Conservation (phyloP, 2,888 invertebrate species). For the Ophion obscuratus region DNA sequence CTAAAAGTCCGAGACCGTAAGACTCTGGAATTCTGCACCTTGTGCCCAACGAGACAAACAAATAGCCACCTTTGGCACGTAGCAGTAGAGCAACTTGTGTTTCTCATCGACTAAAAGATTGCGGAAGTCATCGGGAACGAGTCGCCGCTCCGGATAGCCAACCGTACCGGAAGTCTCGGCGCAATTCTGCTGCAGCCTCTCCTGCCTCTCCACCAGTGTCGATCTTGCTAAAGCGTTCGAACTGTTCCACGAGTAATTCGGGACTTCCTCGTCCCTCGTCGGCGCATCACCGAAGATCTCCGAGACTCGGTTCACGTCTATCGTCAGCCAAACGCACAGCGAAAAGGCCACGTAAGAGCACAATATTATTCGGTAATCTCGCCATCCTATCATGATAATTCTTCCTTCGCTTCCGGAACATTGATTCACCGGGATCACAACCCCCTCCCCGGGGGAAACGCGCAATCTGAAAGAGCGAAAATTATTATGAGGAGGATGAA, state of each 20-base stretch:
- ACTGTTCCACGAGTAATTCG: constrained; percentile 77
- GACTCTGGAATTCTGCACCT: not conserved
- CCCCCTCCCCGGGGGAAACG: not conserved
- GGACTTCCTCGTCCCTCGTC: constrained; percentile 40
- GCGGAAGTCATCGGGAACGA: constrained; percentile 86
- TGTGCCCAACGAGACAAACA: not conserved
- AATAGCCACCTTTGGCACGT: constrained; percentile 92
- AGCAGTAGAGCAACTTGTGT: constrained; percentile 95
- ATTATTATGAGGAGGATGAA: not conserved
- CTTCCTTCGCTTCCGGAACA: constrained; percentile 70
- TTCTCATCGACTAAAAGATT: constrained; percentile 94
- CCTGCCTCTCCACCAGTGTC: constrained; percentile 80
- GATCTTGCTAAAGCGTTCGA: constrained; percentile 81
- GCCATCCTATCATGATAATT: constrained; percentile 75
- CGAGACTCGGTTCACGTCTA: constrained; percentile 52
- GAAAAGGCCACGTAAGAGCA: constrained; percentile 60
- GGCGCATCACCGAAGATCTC: constrained; percentile 56
- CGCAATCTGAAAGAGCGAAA: constrained; percentile 34
- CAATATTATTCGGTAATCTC: constrained; percentile 66
- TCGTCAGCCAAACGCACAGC: constrained; percentile 55
- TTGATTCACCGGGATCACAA: constrained; percentile 65
- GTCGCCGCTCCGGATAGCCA: constrained; percentile 53
- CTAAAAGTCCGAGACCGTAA: constrained; percentile 83
- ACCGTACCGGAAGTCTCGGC: constrained; percentile 73
- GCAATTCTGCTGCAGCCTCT: constrained; percentile 80